These are phyloP conservation scores for Grapholita molesta DNA, from an alignment of 1,140 invertebrate genomes.

Conservation along the genomic window DNA sequence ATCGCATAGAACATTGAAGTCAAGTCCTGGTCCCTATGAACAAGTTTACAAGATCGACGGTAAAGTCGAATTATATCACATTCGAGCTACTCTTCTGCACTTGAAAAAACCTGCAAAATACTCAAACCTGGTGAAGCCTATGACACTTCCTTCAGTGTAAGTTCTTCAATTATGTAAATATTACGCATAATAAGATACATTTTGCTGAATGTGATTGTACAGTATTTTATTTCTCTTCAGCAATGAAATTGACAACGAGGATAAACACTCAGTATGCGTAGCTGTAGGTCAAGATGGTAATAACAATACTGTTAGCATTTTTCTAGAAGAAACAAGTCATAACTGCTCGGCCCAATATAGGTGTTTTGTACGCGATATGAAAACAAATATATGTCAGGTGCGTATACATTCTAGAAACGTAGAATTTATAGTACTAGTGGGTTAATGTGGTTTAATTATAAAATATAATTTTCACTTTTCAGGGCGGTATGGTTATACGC, in stretches of 20 bases:
- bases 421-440: too few species aligned
- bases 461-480: constrained; percentile 12
- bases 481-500: constrained; percentile 23
- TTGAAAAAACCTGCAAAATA: constrained; percentile 77
- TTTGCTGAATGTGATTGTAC: neutral
- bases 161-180: constrained; percentile 27
- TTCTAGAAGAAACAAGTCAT: constrained; percentile 64
- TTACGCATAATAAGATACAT: neutral
- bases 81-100: constrained; percentile 79
- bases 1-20: constrained; percentile 76
- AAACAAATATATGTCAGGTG: constrained; percentile 61
- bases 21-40: constrained; percentile 82
- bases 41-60: constrained; percentile 80
- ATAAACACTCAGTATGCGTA: constrained; percentile 74
- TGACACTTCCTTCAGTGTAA: constrained; percentile 70
- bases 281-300: constrained; percentile 70
- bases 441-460: neutral
- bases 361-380: constrained; percentile 73
- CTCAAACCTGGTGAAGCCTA: constrained; percentile 82
- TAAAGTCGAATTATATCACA: constrained; percentile 72
- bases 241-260: constrained; percentile 34
- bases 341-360: constrained; percentile 75
- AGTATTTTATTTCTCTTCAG: neutral
- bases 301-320: constrained; percentile 60
- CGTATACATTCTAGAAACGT: constrained; percentile 24